A percentile compares a stretch with the other conserved stretches of the same genome.
Evolutionary conservation across 2,888 invertebrate genomes (phyloP).

Genomic region (Lithophane socia): DNA sequence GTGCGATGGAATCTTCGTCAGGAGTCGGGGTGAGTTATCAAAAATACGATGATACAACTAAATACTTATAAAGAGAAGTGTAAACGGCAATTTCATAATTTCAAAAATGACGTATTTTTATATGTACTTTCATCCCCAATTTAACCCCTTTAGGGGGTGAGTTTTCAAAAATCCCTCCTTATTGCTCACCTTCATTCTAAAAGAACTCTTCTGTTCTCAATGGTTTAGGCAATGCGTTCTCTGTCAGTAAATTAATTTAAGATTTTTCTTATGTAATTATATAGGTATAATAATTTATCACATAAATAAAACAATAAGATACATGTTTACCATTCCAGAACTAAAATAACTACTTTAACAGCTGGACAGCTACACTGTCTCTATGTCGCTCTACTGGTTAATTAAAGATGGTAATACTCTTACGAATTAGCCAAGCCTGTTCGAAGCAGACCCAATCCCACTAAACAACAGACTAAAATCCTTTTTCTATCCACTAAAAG

Average conservation of each 20-base stretch:
- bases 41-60: no score
- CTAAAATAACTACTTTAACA: background rate
- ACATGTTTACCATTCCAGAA: background rate
- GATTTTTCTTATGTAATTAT: background rate
- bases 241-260: background rate
- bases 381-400: background rate
- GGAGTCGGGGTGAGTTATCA: background rate
- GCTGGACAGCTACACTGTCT: background rate
- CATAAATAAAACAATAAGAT: background rate
- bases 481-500: conserved; percentile 40
- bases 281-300: background rate
- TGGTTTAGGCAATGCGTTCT: background rate
- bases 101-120: background rate
- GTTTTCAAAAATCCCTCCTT: background rate
- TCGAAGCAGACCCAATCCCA: conserved; percentile 17
- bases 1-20: background rate
- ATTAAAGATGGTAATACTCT: conserved; percentile 22
- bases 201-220: background rate
- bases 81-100: background rate
- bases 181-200: background rate
- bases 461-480: conserved; percentile 32
- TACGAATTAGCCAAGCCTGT: background rate
- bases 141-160: background rate
- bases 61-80: background rate
- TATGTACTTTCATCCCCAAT: background rate